Evolutionary conservation across 2,797 vertebrate genomes (phyloP).

Genomic region (Lacerta bilineata): DNA sequence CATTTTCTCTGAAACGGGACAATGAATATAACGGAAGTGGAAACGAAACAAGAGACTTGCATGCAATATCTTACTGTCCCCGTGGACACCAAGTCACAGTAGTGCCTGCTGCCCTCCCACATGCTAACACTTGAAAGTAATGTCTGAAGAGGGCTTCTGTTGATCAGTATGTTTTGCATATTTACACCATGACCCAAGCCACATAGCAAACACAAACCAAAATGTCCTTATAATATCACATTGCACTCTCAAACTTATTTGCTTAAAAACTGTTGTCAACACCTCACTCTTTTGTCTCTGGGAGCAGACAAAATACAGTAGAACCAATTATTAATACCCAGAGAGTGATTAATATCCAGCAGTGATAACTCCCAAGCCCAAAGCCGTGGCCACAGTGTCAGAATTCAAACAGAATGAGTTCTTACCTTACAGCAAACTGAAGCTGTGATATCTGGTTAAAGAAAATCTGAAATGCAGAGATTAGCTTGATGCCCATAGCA

Average conservation of each 20-base stretch:
- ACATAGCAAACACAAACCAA: neutral
- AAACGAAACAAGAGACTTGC: neutral
- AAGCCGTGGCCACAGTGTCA: neutral
- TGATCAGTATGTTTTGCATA: neutral
- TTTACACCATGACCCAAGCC: neutral
- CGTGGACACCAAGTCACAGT: neutral
- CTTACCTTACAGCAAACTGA: slow-evolving; percentile 88
- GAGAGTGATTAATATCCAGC: neutral
- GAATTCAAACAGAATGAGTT: slow-evolving; percentile 1
- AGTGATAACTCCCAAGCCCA: neutral
- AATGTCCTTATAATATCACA: neutral
- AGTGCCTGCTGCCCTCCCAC: neutral
- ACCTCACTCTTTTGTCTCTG: neutral
- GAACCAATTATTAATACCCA: neutral
- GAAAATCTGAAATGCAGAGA: slow-evolving; percentile 62
- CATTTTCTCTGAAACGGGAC: slow-evolving; percentile 84
- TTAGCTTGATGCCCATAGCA: neutral
- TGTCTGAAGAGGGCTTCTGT: neutral
- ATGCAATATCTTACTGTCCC: neutral
- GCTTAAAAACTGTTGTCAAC: neutral
- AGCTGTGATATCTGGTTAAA: slow-evolving; percentile 88
- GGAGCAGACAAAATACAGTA: neutral
- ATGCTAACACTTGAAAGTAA: too few species aligned
- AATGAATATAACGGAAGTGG: slow-evolving; percentile 4
- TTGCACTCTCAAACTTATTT: neutral